Evolutionary conservation across 2,113 vertebrate species (phyloP).

Genomic region (Phaethon lepturus): DNA sequence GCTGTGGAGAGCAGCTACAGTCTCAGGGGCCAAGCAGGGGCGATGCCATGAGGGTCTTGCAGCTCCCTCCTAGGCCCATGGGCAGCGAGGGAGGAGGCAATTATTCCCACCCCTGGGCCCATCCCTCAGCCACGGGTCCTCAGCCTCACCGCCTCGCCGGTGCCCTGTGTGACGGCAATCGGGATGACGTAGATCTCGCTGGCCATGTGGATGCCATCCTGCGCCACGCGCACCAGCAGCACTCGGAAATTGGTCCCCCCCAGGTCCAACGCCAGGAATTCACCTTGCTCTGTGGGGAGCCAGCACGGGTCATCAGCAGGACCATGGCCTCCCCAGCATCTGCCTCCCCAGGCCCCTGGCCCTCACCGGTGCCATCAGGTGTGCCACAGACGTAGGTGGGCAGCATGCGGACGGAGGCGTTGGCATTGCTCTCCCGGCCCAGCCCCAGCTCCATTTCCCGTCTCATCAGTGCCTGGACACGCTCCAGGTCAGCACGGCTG

Average conservation of each 20-base stretch:
- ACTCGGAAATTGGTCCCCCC: constrained; percentile 91
- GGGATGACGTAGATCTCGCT: constrained; percentile 82
- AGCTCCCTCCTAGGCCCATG: neutral
- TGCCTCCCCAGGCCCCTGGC: neutral
- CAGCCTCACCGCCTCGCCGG: constrained; percentile 65
- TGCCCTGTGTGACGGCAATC: constrained; percentile 69
- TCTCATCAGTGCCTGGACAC: constrained; percentile 70
- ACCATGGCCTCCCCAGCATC: rapidly evolving
- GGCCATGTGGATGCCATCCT: constrained; percentile 68
- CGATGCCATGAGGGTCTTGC: neutral
- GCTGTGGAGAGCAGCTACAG: neutral
- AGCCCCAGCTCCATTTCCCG: constrained; percentile 78
- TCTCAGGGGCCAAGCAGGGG: neutral
- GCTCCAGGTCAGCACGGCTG: neutral
- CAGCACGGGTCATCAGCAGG: neutral
- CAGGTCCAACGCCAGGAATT: constrained; percentile 87
- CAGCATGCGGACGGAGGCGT: constrained; percentile 75
- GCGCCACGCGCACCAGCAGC: constrained; percentile 72
- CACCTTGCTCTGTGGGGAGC: constrained; percentile 77
- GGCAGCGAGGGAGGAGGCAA: neutral
- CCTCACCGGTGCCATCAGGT: constrained; percentile 75
- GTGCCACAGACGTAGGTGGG: constrained; percentile 73
- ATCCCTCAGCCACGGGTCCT: neutral
- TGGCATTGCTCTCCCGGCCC: neutral
- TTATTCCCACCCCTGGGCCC: rapidly evolving